Evolutionary conservation across 2,888 invertebrate species (phyloP), one percentile per base, ranked within the genome.

Genomic region (Brachypterus glaber): DNA sequence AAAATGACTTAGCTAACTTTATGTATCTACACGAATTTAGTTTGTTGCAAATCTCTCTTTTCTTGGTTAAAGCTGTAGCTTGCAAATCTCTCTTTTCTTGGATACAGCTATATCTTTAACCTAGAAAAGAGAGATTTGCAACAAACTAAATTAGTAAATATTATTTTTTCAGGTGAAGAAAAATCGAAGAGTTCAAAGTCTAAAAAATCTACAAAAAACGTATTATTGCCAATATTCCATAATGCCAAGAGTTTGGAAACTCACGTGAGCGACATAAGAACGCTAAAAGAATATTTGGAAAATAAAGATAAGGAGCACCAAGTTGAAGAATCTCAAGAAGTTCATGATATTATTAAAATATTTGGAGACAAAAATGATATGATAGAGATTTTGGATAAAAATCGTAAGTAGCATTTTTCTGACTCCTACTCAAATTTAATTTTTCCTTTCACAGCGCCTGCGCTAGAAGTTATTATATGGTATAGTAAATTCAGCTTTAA

Each of bases 301-400:
- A 30, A 25, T 14, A 17, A 29, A 31, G 5, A 5, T 7, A 9
- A 21, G 9, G 5, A 5, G 21, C 9, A 9, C 21, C 9, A 5
- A 21, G 21, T 21, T 21, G 21, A 49, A 35, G 40, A 51, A 25
- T 33, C 40, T 21, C 29, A 30, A 14, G 29, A 38, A 11, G 37
- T 27, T 12, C 34, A 33, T 46, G 53, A 51, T 35, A 40, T 53
- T 33, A 34, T 57, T 12, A 48, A 58, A 34, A 26, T 62, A 24
- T 60, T 60, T 39, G 60, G 58, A 3, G 33, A 40, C 3, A 41
- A 46, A 8, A 34, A 46, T 5, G 48, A 54, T 17, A 50, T 58
- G 35, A 35, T 48, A 4, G 44, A 51, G 14, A 14, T 62, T 16
- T 31, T 61, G 7, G 29, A 51, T n/a, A 17, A 45, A 27, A 61